phyloP scores from a whole-genome alignment of 2,888 invertebrate genomes.

The Cremastinae sp. region DNA sequence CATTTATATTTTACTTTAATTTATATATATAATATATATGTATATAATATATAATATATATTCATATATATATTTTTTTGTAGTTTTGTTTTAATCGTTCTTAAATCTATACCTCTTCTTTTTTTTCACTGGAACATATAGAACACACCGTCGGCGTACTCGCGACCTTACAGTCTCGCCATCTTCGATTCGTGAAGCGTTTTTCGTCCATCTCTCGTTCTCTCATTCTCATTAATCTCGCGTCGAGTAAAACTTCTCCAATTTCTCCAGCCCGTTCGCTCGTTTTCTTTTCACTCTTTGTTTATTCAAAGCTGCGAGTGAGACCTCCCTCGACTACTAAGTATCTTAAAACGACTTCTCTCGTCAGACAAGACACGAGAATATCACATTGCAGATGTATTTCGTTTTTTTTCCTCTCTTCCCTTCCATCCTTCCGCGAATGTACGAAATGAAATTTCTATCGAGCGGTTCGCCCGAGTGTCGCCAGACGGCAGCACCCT shows the following conservation, averaged over 20 bases:
- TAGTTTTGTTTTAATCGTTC: constrained; percentile 51
- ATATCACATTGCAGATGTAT: constrained; percentile 79
- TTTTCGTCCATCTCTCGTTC: constrained; percentile 3
- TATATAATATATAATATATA: constrained; percentile 27
- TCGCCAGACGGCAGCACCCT: too few species aligned
- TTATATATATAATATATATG: not conserved
- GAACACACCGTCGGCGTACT: constrained; percentile 35
- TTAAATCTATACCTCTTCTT: constrained; percentile 16
- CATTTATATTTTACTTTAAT: constrained; percentile 12
- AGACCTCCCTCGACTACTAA: constrained; percentile 53
- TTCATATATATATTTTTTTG: constrained; percentile 26
- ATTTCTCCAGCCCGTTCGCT: constrained; percentile 9
- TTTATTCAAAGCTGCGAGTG: constrained; percentile 30
- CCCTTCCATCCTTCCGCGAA: not conserved
- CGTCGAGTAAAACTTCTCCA: not conserved
- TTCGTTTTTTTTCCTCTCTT: constrained; percentile 51
- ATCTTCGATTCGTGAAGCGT: not conserved
- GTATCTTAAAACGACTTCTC: constrained; percentile 75
- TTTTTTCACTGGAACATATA: constrained; percentile 48
- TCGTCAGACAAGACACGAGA: constrained; percentile 79
- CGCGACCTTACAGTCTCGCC: not conserved
- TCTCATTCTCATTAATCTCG: constrained; percentile 2
- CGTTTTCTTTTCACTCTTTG: constrained; percentile 23
- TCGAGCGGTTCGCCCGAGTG: too few species aligned
- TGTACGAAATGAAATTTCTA: too few species aligned